Conservation (phyloP, 2,888 invertebrate genomes). For the Theodoxus fluviatilis region DNA sequence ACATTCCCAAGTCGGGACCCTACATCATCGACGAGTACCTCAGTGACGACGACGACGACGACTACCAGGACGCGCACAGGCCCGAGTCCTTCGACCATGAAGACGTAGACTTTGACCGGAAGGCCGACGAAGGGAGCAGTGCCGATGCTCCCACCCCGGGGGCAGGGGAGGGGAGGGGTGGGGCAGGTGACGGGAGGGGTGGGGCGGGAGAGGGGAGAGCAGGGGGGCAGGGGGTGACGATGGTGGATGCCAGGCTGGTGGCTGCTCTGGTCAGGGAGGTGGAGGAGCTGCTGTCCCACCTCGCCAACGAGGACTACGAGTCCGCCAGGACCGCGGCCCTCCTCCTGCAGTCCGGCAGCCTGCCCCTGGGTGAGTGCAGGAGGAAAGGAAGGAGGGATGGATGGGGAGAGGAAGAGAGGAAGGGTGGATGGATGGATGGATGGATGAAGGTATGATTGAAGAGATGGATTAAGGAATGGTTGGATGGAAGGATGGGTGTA, state of each 20-base stretch:
- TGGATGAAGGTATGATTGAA: too few species aligned
- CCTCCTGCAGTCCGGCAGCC: too few species aligned
- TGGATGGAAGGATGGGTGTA: too few species aligned
- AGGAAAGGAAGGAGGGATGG: too few species aligned
- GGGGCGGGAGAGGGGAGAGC: not conserved
- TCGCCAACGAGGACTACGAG: slow-evolving; percentile 38
- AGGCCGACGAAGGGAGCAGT: not conserved
- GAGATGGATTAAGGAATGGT: too few species aligned
- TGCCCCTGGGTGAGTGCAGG: too few species aligned
- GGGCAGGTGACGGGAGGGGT: not conserved
- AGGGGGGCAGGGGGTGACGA: not conserved
- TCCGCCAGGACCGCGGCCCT: slow-evolving; percentile 31
- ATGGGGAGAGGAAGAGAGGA: too few species aligned
- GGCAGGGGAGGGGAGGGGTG: not conserved
- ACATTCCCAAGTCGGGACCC: not conserved
- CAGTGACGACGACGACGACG: slow-evolving; percentile 26
- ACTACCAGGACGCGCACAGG: slow-evolving; percentile 23
- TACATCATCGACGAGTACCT: slow-evolving; percentile 31
- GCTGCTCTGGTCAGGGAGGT: slow-evolving; percentile 33
- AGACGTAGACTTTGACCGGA: slow-evolving; percentile 2
- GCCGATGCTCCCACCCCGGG: too few species aligned
- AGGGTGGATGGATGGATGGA: too few species aligned
- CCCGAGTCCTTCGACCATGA: not conserved
- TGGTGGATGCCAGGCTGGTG: slow-evolving; percentile 29
- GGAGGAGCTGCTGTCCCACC: slow-evolving; percentile 39